These are phyloP conservation scores for Caprella mutica DNA, from an alignment of 2,888 invertebrate genomes.

Conservation along the genomic window DNA sequence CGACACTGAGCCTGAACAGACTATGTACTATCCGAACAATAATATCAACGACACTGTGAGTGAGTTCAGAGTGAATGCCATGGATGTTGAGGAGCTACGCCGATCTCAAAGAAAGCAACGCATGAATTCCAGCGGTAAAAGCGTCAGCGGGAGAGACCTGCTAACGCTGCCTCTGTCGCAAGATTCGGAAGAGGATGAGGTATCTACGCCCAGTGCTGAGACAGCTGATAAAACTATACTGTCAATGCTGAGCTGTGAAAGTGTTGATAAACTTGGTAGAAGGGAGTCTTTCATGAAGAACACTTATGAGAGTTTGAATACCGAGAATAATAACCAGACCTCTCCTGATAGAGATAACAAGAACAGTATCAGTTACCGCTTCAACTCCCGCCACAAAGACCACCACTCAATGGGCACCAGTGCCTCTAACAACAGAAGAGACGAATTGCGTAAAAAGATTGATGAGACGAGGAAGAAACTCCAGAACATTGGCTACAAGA, in stretches of 20 bases:
- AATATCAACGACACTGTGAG: constrained; percentile 48
- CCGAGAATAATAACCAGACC: no score
- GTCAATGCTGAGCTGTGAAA: constrained; percentile 49
- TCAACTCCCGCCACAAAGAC: constrained; percentile 31
- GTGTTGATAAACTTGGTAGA: constrained; percentile 42
- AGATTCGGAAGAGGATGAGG: constrained; percentile 11
- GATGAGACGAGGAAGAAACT: constrained; percentile 73
- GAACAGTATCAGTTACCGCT: constrained; percentile 33
- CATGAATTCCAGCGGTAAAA: constrained; percentile 46
- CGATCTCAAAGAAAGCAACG: constrained; percentile 60
- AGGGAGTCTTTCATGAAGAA: constrained; percentile 43
- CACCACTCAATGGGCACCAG: constrained; percentile 45
- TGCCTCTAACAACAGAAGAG: constrained; percentile 39
- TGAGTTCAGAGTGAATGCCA: constrained; percentile 75
- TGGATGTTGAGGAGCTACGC: constrained; percentile 71
- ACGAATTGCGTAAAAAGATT: constrained; percentile 68
- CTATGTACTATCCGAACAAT: constrained; percentile 61
- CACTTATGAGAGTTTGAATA: constrained; percentile 52
- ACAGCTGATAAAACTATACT: constrained; percentile 63
- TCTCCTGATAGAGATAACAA: constrained; percentile 24
- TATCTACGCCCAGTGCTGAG: constrained; percentile 41
- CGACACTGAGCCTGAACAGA: constrained; percentile 51
- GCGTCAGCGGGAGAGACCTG: background rate
- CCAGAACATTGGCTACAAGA: constrained; percentile 72
- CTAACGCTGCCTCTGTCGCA: background rate